Evolutionary conservation across 1,140 invertebrate species (phyloP), one percentile per base, ranked within the genome.

Genomic region (Hylaeus anthracinus): DNA sequence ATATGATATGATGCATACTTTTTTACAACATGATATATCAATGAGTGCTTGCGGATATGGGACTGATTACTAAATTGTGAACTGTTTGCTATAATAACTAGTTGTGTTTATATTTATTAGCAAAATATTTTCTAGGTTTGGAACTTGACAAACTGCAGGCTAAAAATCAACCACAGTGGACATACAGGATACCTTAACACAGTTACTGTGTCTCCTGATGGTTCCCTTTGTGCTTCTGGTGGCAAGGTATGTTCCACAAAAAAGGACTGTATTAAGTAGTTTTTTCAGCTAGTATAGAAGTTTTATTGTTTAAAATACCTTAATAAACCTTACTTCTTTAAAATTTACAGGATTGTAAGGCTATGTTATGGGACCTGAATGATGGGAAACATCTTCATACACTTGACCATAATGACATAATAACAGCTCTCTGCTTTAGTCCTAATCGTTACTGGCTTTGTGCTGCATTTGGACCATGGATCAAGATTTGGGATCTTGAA

Each of bases 401-500:
- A 51, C 94, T 99, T 85, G 98, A 99, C 90, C 99, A 99, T 93
- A 99, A 98, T 93, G 99, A 99, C 90, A 98, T 98, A 91, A 99
- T 99, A 94, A 99, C 98, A 90, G 97, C 99, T 8, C 94, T 99
- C 85, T 98, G 98, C 96, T 99, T 99, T 96, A 99, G 98, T 88
- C 99, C 99, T 69, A 99, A 99, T 94, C 97, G 99, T 92, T 99
- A 99, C 92, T 99, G 99, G 99, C 95, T 99, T 15, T 99, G 99
- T 94, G 99, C 99, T 90, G 99, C 99, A n/a, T 99, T 98, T 91
- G 99, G 99, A 89, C 98, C 99, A 75, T 97, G 97, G 87, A 99
- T 99, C 92, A 99, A 99, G 94, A 99, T 99, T 91, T 99, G 99
- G 99, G 99, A 99, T 95, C 95, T 99, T 91, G 99, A 99, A 95